Evolutionary conservation across 2,888 invertebrate species (phyloP).

Genomic region (Ormyrus rosae): DNA sequence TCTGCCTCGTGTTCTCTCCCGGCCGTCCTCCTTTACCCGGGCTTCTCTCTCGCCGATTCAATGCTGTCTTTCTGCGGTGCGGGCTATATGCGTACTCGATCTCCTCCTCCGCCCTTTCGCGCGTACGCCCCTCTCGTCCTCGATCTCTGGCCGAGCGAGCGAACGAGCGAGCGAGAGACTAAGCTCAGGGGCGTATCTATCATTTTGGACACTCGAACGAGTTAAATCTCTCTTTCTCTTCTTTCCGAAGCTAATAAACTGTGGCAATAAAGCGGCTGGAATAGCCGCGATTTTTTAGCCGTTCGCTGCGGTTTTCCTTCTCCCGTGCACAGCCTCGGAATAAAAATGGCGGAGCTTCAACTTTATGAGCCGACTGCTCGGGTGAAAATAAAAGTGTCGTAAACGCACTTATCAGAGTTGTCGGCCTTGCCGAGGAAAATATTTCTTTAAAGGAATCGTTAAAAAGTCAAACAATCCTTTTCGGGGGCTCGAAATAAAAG

Average conservation of each 20-base stretch:
- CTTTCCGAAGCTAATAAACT: constrained; percentile 4
- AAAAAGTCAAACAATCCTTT: constrained; percentile 15
- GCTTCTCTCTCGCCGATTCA: constrained; percentile 1
- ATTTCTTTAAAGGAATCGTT: background rate
- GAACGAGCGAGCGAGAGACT: background rate
- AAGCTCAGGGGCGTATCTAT: constrained; percentile 50
- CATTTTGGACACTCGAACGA: constrained; percentile 28
- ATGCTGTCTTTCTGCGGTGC: constrained; percentile 13
- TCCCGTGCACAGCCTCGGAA: no score
- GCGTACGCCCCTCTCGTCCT: constrained; percentile 12
- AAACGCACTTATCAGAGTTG: no score
- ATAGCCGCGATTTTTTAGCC: background rate
- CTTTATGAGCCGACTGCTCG: no score
- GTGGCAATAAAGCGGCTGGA: constrained; percentile 1
- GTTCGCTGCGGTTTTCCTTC: no score
- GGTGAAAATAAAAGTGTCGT: no score
- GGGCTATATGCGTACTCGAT: background rate
- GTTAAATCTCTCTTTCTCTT: constrained; percentile 22
- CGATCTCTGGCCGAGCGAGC: constrained; percentile 39
- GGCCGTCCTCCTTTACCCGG: background rate
- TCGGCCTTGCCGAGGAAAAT: no score
- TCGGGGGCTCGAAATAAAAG: constrained; percentile 13
- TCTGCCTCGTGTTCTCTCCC: constrained; percentile 9
- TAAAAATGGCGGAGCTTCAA: no score
- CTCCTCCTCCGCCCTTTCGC: constrained; percentile 2